phyloP scores from a whole-genome alignment of 2,797 vertebrate genomes.

The Acridotheres tristis region DNA sequence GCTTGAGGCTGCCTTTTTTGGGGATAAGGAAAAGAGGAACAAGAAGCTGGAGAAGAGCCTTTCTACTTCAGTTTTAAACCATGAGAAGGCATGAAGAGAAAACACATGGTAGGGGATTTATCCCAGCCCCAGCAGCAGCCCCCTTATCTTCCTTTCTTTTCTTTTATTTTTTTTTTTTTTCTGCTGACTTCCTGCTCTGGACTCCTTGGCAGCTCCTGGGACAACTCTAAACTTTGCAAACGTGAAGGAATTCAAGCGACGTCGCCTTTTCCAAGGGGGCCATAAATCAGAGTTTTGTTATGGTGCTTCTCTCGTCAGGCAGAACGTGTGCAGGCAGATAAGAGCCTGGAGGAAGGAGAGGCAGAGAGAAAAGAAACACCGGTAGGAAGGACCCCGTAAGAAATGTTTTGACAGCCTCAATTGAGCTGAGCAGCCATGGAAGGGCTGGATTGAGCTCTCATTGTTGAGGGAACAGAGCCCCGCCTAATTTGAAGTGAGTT shows the following conservation, averaged over 20 bases:
- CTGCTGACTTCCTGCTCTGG: constrained; percentile 46
- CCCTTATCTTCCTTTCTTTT: constrained; percentile 5
- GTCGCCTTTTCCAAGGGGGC: not conserved
- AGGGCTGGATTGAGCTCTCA: not conserved
- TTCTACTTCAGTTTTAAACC: not conserved
- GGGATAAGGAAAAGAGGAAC: not conserved
- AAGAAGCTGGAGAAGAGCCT: not conserved
- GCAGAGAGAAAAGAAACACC: not conserved
- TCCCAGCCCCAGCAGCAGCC: not conserved
- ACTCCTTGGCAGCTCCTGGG: constrained; percentile 7
- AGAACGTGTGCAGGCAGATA: constrained; percentile 62
- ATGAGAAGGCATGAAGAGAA: not conserved
- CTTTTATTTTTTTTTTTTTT: not conserved
- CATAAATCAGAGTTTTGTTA: constrained; percentile 44
- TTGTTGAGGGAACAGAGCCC: not conserved
- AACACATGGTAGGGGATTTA: not conserved
- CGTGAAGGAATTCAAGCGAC: not conserved
- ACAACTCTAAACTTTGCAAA: not conserved
- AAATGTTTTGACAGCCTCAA: not conserved
- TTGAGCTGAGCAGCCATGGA: not conserved
- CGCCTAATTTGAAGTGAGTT: not conserved
- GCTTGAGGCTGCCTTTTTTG: not conserved
- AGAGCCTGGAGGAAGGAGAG: constrained; percentile 53
- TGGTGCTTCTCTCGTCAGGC: not conserved
- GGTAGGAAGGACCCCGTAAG: constrained; percentile 13